phyloP scores from a whole-genome alignment of 2,797 vertebrate species.

The Enteromius paludinosus region DNA sequence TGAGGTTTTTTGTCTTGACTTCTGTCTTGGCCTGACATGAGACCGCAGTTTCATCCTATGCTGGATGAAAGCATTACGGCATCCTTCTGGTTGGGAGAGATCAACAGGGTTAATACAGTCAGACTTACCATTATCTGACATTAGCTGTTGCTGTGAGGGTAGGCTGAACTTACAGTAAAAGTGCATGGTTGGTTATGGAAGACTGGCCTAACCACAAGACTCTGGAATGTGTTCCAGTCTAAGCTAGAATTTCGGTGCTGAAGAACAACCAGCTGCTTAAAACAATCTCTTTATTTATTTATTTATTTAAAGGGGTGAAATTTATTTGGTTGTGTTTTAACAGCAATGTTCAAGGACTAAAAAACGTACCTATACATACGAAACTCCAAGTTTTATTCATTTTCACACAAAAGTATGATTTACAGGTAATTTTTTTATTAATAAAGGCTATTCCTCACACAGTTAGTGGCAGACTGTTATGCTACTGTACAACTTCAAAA shows the following conservation, averaged over 20 bases:
- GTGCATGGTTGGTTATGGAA: conserved; percentile 43
- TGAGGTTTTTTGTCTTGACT: conserved; percentile 41
- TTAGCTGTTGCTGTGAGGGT: background rate
- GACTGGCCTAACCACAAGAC: conserved; percentile 71
- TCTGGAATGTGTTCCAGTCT: conserved; percentile 86
- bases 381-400: no score
- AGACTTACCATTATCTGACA: conserved; percentile 23
- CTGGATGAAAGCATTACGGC: background rate
- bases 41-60: background rate
- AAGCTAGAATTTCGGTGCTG: conserved; percentile 76
- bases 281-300: conserved; percentile 42
- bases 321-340: background rate
- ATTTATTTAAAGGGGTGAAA: conserved; percentile 1
- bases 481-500: no score
- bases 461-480: no score
- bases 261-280: conserved; percentile 70
- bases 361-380: no score
- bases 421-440: no score
- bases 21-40: conserved; percentile 34
- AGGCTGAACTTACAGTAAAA: conserved; percentile 32
- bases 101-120: conserved; percentile 35
- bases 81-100: background rate
- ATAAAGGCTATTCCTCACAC: no score
- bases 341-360: background rate
- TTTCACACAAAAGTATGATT: no score